A percentile compares a stretch with the other conserved stretches of the same genome.
Conservation (phyloP, 1,140 invertebrate species). For the Orius insidiosus region DNA sequence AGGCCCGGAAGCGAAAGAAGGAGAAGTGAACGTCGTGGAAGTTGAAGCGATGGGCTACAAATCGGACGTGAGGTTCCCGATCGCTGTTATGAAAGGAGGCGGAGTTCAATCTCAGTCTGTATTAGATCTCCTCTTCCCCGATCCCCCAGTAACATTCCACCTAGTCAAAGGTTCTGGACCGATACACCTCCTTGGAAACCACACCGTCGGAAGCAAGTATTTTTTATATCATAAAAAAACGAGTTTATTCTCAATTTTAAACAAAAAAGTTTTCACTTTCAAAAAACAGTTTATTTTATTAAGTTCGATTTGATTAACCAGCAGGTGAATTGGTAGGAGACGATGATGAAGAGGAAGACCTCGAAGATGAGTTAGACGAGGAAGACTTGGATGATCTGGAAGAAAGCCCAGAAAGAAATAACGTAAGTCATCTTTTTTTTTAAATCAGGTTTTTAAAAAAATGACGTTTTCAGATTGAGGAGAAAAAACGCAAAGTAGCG, state of each 20-base stretch:
- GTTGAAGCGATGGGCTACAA: conserved; percentile 64
- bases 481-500: conserved; percentile 21
- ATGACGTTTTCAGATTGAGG: conserved; percentile 20
- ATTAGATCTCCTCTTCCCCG: conserved; percentile 65
- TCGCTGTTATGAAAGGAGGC: conserved; percentile 58
- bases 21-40: conserved; percentile 64
- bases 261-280: conserved; percentile 5
- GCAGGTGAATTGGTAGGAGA: conserved; percentile 45
- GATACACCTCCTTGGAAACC: conserved; percentile 66
- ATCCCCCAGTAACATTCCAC: conserved; percentile 65
- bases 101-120: conserved; percentile 50
- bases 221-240: conserved; percentile 11
- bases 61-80: conserved; percentile 53
- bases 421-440: conserved; percentile 16
- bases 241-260: neutral
- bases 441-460: neutral
- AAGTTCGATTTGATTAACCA: conserved; percentile 10
- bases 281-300: neutral
- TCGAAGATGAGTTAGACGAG: conserved; percentile 46
- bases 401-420: conserved; percentile 26
- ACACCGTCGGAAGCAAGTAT: conserved; percentile 43
- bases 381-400: conserved; percentile 55
- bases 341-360: conserved; percentile 55
- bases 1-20: conserved; percentile 55
- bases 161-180: conserved; percentile 59